Base-by-base conservation (phyloP, 2,113 vertebrate genomes). In the Felis chaus region DNA sequence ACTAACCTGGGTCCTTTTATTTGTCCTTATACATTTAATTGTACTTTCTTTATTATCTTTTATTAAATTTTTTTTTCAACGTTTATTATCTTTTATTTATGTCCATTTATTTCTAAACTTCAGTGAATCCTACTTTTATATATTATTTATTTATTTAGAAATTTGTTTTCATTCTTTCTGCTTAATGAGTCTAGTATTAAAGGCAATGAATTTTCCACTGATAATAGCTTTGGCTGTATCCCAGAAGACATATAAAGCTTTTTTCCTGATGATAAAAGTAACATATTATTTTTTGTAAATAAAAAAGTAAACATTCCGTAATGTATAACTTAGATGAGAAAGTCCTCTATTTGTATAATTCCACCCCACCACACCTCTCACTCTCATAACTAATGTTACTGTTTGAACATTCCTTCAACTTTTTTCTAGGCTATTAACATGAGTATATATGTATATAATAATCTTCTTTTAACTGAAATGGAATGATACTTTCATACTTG, bases 141-240 rank as follows among this genome's bases (percentile, higher is more conserved):
- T 41, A 95, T 93, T 91, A 71, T 74, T 36, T 84, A 33, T 81
- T 57, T 71, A 84, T 61, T 61, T 69, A 63, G 33, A 71, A 69
- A 48, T 84, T 69, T 86, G 85, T 41, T 92, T 96, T 80, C 33
- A 45, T 39, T 50, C 41, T 92, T 94, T 81, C 39, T 78, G 18
- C 53, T 88, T 57, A 97, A 29, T 74, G 87, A 96, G 41, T 92
- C 48, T 74, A 84, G 10, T 68, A 83, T 83, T 55, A 92, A 96
- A 85, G 61, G 74, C 83, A 95, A 83, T 90, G 65, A 57, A 84
- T 94, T 93, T 94, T 93, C 57, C 45, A 48, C 63, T 55, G 7
- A 88, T 55, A 69, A 89, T 63, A 93, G n/a, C 55, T 90, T 87
- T 81, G 69, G 65, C 50, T 90, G 69, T n/a, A 80, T 50, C 13